These are phyloP conservation scores for Cylloceria caligata DNA, from an alignment of 2,888 invertebrate genomes.

Conservation along the genomic window DNA sequence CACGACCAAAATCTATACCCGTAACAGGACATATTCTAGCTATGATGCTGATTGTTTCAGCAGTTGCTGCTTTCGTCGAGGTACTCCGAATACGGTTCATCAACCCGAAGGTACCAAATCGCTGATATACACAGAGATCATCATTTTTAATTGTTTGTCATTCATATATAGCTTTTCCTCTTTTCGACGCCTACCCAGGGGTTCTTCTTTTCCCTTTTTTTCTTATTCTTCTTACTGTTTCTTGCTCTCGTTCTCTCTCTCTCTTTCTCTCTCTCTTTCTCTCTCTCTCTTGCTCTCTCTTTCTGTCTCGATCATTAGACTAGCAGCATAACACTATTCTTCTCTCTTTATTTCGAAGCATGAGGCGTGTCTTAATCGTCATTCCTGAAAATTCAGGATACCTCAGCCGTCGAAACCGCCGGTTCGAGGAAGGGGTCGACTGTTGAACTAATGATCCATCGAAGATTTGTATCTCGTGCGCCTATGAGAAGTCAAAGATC, in stretches of 20 bases:
- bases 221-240: slow-evolving; percentile 1
- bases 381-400: slow-evolving; percentile 78
- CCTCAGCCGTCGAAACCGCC: slow-evolving; percentile 73
- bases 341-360: slow-evolving; percentile 68
- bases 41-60: slow-evolving; percentile 79
- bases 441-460: slow-evolving; percentile 73
- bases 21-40: slow-evolving; percentile 80
- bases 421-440: slow-evolving; percentile 75
- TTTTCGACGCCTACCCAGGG: not conserved
- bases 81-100: slow-evolving; percentile 78
- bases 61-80: slow-evolving; percentile 79
- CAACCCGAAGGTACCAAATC: slow-evolving; percentile 75
- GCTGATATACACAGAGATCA: not conserved
- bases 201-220: not conserved
- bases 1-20: slow-evolving; percentile 75
- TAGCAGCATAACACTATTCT: slow-evolving; percentile 61
- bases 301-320: slow-evolving; percentile 57
- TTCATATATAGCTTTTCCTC: slow-evolving; percentile 48
- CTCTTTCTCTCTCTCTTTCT: slow-evolving; percentile 47
- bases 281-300: slow-evolving; percentile 46
- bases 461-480: slow-evolving; percentile 72
- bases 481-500: slow-evolving; percentile 77
- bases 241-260: slow-evolving; percentile 46
- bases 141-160: slow-evolving; percentile 14
- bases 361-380: slow-evolving; percentile 70